Conservation (phyloP, 2,797 vertebrate species). For the Poeciliopsis presidionis region DNA sequence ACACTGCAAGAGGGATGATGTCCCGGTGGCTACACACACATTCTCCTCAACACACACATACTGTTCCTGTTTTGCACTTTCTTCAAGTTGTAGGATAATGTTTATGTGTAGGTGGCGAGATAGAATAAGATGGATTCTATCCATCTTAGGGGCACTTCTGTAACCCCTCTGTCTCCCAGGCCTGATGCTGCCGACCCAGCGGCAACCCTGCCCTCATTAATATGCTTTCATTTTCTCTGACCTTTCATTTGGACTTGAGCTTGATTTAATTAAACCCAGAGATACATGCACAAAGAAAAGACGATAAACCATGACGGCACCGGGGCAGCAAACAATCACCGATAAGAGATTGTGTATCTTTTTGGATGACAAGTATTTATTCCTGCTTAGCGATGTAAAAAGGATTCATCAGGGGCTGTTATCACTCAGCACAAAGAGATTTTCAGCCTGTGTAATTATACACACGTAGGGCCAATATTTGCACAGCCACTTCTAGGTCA, state of each 20-base stretch:
- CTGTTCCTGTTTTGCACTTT: slow-evolving; percentile 54
- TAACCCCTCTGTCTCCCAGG: slow-evolving; percentile 61
- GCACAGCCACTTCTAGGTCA: slow-evolving; percentile 65
- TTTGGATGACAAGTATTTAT: slow-evolving; percentile 49
- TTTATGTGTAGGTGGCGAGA: neutral
- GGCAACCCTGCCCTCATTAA: slow-evolving; percentile 72
- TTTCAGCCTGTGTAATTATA: slow-evolving; percentile 43
- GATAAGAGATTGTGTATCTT: slow-evolving; percentile 44
- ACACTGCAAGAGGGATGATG: slow-evolving; percentile 52
- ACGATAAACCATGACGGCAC: slow-evolving; percentile 43
- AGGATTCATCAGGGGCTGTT: slow-evolving; percentile 45
- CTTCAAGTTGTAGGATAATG: slow-evolving; percentile 25
- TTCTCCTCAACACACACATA: slow-evolving; percentile 27
- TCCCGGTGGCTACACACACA: slow-evolving; percentile 18
- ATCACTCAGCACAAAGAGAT: slow-evolving; percentile 37
- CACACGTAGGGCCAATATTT: slow-evolving; percentile 55
- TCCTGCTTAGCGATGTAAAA: slow-evolving; percentile 54
- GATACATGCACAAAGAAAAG: slow-evolving; percentile 26
- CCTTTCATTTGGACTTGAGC: slow-evolving; percentile 69
- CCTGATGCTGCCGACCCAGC: slow-evolving; percentile 63
- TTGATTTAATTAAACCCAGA: slow-evolving; percentile 68
- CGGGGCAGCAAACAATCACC: slow-evolving; percentile 40
- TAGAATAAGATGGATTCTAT: neutral
- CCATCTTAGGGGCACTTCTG: slow-evolving; percentile 10
- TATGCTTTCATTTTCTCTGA: slow-evolving; percentile 79